Percentiles rank a stretch among this genome's conserved stretches.
phyloP scores from a whole-genome alignment of 2,888 invertebrate species.

The Metopia argyrocephala region DNA sequence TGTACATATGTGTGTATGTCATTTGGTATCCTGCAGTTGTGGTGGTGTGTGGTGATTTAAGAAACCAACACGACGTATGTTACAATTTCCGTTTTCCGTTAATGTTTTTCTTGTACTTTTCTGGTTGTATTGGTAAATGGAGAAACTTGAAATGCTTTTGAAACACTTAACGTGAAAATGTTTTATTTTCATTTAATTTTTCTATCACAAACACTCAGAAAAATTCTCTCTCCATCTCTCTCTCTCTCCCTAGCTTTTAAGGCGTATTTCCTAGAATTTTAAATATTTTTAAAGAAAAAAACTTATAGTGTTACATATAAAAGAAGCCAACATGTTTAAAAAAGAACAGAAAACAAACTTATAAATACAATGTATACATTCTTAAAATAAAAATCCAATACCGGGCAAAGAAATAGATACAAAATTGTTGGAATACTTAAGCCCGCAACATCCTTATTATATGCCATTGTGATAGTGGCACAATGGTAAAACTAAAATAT shows the following conservation, averaged over 20 bases:
- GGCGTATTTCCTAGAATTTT: constrained; percentile 16
- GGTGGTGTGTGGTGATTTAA: neutral
- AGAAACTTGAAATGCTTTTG: constrained; percentile 45
- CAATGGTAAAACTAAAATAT: neutral
- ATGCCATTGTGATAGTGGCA: neutral
- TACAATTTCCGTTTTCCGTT: neutral
- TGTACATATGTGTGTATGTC: neutral
- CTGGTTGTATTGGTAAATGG: constrained; percentile 13
- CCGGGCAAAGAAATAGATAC: neutral
- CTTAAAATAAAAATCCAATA: neutral
- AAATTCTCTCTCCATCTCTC: too few species aligned
- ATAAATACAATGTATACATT: neutral
- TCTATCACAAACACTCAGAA: neutral
- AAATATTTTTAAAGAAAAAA: neutral
- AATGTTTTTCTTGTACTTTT: constrained; percentile 41
- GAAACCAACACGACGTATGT: neutral
- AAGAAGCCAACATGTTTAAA: constrained; percentile 31
- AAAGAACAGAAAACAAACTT: constrained; percentile 15
- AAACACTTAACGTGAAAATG: constrained; percentile 60
- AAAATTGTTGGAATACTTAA: neutral
- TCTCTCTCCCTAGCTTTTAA: too few species aligned
- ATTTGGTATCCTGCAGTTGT: neutral
- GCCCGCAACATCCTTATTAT: neutral
- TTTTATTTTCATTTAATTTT: neutral
- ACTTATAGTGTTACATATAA: too few species aligned